Percentiles rank a stretch among this genome's conserved stretches.
Conservation (phyloP, 2,888 invertebrate species). For the Amblyjoppa proteus region DNA sequence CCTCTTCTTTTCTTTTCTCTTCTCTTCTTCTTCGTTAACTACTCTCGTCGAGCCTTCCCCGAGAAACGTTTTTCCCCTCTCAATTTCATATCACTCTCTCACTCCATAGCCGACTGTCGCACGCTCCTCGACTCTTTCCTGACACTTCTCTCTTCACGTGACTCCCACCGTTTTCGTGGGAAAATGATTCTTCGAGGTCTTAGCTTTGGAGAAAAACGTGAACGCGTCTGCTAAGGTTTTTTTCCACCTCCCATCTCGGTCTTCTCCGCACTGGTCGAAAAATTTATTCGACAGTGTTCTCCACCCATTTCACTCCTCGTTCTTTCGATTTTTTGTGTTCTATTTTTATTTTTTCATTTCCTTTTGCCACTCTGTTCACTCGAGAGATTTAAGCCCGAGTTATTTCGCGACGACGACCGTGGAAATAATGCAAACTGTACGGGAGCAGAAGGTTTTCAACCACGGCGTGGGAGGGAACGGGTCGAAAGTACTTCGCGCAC, state of each 20-base stretch:
- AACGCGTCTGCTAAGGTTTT: background rate
- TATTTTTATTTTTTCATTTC: constrained; percentile 17
- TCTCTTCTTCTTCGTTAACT: constrained; percentile 4
- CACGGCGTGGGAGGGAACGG: constrained; percentile 5
- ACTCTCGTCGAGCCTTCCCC: background rate
- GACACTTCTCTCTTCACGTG: constrained; percentile 16
- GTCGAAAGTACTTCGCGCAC: constrained; percentile 34
- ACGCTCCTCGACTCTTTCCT: background rate
- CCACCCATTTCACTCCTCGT: constrained; percentile 19
- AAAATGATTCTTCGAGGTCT: constrained; percentile 35
- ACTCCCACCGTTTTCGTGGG: constrained; percentile 35
- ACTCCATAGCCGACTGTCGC: background rate
- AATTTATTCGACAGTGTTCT: constrained; percentile 25
- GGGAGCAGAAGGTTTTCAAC: constrained; percentile 23
- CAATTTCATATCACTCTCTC: constrained; percentile 2
- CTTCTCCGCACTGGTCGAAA: background rate
- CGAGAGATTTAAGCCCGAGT: constrained; percentile 30
- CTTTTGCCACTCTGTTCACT: constrained; percentile 31
- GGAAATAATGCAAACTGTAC: constrained; percentile 22
- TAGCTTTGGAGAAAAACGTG: constrained; percentile 3
- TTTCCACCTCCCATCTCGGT: background rate
- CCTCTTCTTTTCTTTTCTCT: background rate
- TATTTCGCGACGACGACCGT: constrained; percentile 21
- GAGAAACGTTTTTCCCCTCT: constrained; percentile 26
- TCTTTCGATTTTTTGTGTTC: background rate